These are phyloP conservation scores for Drosophila pseudoananassae DNA, from an alignment of 1,140 invertebrate genomes.

Conservation along the genomic window DNA sequence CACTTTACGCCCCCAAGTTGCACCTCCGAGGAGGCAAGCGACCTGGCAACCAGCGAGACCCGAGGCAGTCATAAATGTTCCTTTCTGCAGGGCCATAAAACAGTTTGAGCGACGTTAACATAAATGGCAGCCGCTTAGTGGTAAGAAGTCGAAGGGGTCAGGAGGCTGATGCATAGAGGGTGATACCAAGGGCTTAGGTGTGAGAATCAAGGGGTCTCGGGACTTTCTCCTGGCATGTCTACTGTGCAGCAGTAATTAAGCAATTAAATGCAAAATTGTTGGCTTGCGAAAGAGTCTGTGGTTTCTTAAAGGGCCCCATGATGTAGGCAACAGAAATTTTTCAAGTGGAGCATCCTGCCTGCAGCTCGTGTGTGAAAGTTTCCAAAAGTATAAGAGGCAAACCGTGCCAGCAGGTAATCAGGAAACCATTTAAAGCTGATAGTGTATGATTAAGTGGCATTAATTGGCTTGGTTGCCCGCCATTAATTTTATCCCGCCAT, in stretches of 20 bases:
- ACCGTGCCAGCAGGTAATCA: slow-evolving; percentile 37
- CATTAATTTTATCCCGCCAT: neutral
- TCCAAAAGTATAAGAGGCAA: slow-evolving; percentile 3
- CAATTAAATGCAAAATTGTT: slow-evolving; percentile 71
- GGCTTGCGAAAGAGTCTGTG: slow-evolving; percentile 36
- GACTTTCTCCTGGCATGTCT: slow-evolving; percentile 2
- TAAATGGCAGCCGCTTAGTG: slow-evolving; percentile 49
- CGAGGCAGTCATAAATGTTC: slow-evolving; percentile 54
- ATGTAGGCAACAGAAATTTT: slow-evolving; percentile 67
- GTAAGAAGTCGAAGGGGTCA: neutral
- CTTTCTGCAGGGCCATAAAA: slow-evolving; percentile 47
- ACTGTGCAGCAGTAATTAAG: slow-evolving; percentile 67
- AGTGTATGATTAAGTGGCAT: slow-evolving; percentile 33
- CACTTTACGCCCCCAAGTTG: slow-evolving; percentile 15
- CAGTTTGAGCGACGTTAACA: slow-evolving; percentile 48
- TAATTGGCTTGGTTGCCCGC: neutral
- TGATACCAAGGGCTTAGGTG: neutral
- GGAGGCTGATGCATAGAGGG: too few relatives aligned
- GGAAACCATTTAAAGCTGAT: slow-evolving; percentile 28
- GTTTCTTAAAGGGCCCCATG: slow-evolving; percentile 47
- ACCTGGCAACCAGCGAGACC: neutral
- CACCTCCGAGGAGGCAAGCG: slow-evolving; percentile 22
- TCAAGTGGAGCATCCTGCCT: slow-evolving; percentile 17
- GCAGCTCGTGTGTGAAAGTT: slow-evolving; percentile 23
- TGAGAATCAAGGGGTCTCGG: neutral